phyloP scores from a whole-genome alignment of 2,113 vertebrate genomes.

The Caracal caracal region DNA sequence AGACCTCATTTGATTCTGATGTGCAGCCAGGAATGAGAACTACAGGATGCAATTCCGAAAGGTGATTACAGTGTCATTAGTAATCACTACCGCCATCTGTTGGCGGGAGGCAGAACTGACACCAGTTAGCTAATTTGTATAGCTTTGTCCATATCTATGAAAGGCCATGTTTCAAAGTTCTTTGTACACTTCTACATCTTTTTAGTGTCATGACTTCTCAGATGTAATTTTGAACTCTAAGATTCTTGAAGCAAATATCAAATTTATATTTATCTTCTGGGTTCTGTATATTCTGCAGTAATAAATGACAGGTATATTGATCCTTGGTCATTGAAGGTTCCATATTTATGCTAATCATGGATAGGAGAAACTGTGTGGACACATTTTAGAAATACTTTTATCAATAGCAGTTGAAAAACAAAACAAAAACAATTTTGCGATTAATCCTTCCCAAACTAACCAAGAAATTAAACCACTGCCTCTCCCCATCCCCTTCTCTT shows the following conservation, averaged over 20 bases:
- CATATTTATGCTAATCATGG: background rate
- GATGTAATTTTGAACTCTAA: background rate
- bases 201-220: background rate
- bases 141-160: background rate
- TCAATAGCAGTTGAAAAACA: background rate
- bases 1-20: background rate
- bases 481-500: background rate
- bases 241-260: background rate
- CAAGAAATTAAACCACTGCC: background rate
- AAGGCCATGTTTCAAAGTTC: background rate
- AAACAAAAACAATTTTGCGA: background rate
- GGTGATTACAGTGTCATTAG: background rate
- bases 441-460: background rate
- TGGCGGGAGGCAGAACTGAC: constrained; percentile 31
- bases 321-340: background rate
- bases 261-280: background rate
- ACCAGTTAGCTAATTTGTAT: background rate
- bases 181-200: background rate
- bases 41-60: background rate
- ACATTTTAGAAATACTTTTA: background rate
- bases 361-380: background rate
- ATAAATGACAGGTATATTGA: background rate
- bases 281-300: background rate
- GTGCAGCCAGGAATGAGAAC: background rate
- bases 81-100: constrained; percentile 60